Conservation (phyloP, 2,888 invertebrate species). For the Agrenia bidenticulata region DNA sequence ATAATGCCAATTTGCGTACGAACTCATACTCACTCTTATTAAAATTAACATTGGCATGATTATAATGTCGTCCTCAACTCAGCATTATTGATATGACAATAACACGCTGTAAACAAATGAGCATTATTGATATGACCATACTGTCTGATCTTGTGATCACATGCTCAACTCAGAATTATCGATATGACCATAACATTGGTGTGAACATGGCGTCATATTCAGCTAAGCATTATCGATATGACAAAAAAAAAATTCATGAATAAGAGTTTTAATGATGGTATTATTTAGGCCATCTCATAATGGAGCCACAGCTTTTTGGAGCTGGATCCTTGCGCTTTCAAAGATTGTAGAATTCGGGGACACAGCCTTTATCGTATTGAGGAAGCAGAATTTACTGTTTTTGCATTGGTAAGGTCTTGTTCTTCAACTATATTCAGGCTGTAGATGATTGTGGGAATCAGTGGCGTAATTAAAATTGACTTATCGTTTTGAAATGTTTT, state of each 20-base stretch:
- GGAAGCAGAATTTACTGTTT: constrained; percentile 48
- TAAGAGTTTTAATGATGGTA: not conserved
- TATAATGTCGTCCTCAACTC: too few relatives aligned
- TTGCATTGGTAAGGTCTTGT: constrained; percentile 39
- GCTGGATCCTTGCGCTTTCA: constrained; percentile 39
- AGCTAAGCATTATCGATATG: not conserved
- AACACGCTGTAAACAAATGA: too few relatives aligned
- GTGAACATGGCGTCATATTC: too few relatives aligned
- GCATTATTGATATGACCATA: too few relatives aligned
- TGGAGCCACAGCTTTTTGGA: constrained; percentile 48
- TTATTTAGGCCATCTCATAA: constrained; percentile 47
- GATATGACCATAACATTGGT: too few relatives aligned
- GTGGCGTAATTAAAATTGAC: constrained; percentile 11
- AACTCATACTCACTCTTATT: not conserved
- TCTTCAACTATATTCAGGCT: constrained; percentile 20
- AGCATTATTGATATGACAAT: too few relatives aligned
- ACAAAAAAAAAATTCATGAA: not conserved
- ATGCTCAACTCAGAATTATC: too few relatives aligned
- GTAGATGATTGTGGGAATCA: not conserved
- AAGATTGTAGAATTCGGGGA: constrained; percentile 49
- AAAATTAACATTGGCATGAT: constrained; percentile 1
- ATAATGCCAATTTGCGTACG: not conserved
- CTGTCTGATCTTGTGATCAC: too few relatives aligned
- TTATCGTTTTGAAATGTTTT: not conserved
- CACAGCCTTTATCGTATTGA: constrained; percentile 46